These are phyloP conservation scores for Megaceryle torquata DNA, from an alignment of 2,113 vertebrate species.

Conservation along the genomic window DNA sequence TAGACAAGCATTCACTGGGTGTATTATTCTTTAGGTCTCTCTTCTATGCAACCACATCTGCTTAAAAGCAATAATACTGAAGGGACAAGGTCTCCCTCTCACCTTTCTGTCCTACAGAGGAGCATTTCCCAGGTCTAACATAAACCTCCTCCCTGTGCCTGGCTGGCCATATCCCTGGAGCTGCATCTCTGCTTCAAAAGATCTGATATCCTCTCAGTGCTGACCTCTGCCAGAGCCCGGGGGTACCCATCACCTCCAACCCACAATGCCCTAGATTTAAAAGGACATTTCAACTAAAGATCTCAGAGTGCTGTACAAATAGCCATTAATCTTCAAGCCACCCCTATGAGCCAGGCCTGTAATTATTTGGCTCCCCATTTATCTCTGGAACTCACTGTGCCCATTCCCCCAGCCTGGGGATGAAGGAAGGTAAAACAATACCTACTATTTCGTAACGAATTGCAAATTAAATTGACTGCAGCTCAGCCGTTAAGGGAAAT, in stretches of 20 bases:
- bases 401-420: not conserved
- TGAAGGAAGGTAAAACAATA: constrained; percentile 27
- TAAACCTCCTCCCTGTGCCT: not conserved
- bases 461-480: not conserved
- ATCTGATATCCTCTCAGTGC: not conserved
- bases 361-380: constrained; percentile 8
- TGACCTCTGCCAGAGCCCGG: not conserved
- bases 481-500: not conserved
- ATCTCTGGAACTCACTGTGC: not conserved
- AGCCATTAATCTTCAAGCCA: constrained; percentile 30
- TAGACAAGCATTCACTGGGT: not conserved
- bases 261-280: not conserved
- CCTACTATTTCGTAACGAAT: constrained; percentile 29
- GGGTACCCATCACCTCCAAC: not conserved
- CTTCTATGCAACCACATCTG: not conserved
- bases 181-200: not conserved
- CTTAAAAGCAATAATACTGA: not conserved
- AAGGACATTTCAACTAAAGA: not conserved
- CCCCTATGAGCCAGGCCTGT: not conserved
- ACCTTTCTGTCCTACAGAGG: not conserved
- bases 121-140: not conserved
- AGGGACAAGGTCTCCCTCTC: not conserved
- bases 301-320: not conserved
- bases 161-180: not conserved
- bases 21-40: not conserved